Base-by-base conservation (phyloP, 2,888 invertebrate species). In the Noctua pronuba region DNA sequence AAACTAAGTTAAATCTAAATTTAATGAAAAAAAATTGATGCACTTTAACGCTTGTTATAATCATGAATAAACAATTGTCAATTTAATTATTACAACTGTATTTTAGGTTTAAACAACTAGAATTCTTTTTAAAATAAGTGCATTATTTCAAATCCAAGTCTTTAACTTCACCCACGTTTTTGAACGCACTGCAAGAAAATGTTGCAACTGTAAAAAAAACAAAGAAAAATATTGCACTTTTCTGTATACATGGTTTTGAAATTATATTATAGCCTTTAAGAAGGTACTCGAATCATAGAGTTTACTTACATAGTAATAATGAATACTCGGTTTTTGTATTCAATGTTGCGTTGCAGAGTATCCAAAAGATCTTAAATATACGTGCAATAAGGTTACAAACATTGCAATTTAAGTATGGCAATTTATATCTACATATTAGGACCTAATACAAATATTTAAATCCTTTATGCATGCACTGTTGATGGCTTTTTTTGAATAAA, bases 131-230 rank as follows among this genome's bases (percentile, higher is more conserved):
- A 24, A 16, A n/a, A 21, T 41, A 31, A 68, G 5, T 28, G 8
- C 2, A 28, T 6, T 24, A 7, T 7, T 28, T n/a, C 1, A 11
- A 24, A 28, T 10, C 2, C 16, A 4, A 55, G 4, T 7, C 1
- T 18, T 7, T 1, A n/a, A 24, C 1, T 24, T n/a, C 18, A 41
- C 21, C n/a, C 31, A 38, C 0, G 70, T 77, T 80, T 85, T 64
- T 44, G 83, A 85, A 86, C 85, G 83, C 66, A 73, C 65, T 1
- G 7, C 44, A 49, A 10, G 1, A 0, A 21, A 77, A 75, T 84
- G 75, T 85, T 84, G 85, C 83, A 71, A 74, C 24, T 49, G 0
- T 35, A 62, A 73, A 85, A 81, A 81, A 35, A 1, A 13, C 7
- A 6, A 6, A 5, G 1, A 28, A 44, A 58, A 71, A 28, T 8